Evolutionary conservation across 2,888 invertebrate species (phyloP).

Genomic region (Mechanitis mazaeus): DNA sequence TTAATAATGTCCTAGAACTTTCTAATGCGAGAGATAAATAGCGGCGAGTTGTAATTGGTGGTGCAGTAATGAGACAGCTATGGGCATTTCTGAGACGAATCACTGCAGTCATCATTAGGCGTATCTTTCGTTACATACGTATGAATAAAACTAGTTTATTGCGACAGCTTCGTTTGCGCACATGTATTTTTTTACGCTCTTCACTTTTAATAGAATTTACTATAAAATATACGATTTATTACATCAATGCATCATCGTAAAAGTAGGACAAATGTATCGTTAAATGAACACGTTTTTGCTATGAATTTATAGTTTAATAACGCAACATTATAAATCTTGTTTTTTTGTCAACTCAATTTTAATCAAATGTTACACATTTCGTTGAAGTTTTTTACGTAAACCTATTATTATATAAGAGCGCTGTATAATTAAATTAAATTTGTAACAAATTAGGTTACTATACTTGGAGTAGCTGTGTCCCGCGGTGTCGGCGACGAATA

Average conservation of each 20-base stretch:
- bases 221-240: background rate
- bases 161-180: conserved; percentile 17
- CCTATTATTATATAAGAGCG: background rate
- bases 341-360: background rate
- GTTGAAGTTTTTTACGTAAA: background rate
- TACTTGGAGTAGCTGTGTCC: too few species aligned
- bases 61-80: conserved; percentile 52
- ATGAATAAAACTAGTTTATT: conserved; percentile 29
- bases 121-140: conserved; percentile 33
- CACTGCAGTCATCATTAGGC: conserved; percentile 46
- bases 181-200: conserved; percentile 17
- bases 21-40: conserved; percentile 61
- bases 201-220: conserved; percentile 6
- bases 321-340: background rate
- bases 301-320: background rate
- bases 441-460: background rate
- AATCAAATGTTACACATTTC: background rate
- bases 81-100: conserved; percentile 54
- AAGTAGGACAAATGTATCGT: background rate
- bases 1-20: conserved; percentile 69
- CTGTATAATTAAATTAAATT: background rate
- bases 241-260: background rate
- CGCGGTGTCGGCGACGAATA: too few species aligned
- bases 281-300: conserved; percentile 4
- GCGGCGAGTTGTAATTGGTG: conserved; percentile 47